Base-by-base conservation (phyloP, 2,888 invertebrate genomes). In the Parelbella ahira region DNA sequence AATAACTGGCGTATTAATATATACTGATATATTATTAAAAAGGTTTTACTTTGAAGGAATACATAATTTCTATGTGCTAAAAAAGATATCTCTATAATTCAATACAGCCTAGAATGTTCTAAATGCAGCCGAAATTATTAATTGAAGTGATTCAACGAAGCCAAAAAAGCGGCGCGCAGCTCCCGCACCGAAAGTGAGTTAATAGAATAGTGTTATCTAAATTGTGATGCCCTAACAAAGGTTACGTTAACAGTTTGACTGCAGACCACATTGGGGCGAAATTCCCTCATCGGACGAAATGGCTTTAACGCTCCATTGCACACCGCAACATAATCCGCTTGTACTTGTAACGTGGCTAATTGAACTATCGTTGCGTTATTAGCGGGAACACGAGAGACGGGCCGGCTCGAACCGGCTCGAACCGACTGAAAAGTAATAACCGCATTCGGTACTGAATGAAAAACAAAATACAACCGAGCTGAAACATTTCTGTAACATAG, bases 241-340 rank as follows among this genome's bases (percentile, higher is more conserved):
- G 8, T 8, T 8, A 23, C 8, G 4, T 23, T 23, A 23, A 7
- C 23, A 23, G 7, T 23, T 3, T 8, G 7, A 8, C 23, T 23
- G 23, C 20, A 20, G 6, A 6, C 8, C 23, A 1, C 20, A 5
- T 6, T 8, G 5, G 8, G 6, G 8, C 8, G 3, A n/a, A 23
- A 23, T 2, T 23, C 8, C 23, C 23, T 8, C 23, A 28, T 12
- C 7, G n/a, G 15, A 2, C 8, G 8, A 13, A 15, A 60, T 56
- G 62, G 68, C 61, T 69, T 71, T 71, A 65, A 74, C 63, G 70
- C 63, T 61, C 61, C 59, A 65, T 64, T 67, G 61, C 61, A 67
- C 15, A 3, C 28, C 28, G 15, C 13, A 28, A 7, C 15, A 8
- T 15, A 11, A 28, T 28, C 15, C 8, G 28, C 28, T 28, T 28